Evolutionary conservation across 2,888 invertebrate genomes (phyloP), one percentile per base, ranked within the genome.

Genomic region (Hyles lineata): DNA sequence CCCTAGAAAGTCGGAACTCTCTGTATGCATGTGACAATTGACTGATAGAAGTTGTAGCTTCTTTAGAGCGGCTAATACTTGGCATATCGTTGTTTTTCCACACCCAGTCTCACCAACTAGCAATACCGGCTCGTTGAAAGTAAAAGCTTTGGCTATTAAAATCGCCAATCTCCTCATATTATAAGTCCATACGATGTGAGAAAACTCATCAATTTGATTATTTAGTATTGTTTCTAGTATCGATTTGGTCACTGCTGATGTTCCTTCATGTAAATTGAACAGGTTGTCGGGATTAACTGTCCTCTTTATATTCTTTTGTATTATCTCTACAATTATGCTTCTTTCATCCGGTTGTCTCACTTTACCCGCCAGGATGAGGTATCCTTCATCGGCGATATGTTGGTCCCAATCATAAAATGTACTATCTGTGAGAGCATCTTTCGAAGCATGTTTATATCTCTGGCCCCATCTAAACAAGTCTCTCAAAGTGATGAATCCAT

Each of bases 21-120:
- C 99, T 0, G 99, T 99, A 85, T 99, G 98, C 97, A 99, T 98
- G 85, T 99, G 99, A 91, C 99, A 99, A 91, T 99, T 99, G 1
- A 99, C 96, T 59, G 98, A 96, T 72, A 97, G 95, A 59, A 99
- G 93, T 72, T 96, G 91, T 72, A 96, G 96, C 1, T 94, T 89
- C 75, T 95, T 96, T 72, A 97, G 94, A 43, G 96, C 95, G 7
- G 99, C 97, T 71, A 98, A 95, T 23, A 99, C 94, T 93, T 99
- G 98, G 82, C 99, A 99, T 6, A 99, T 96, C 0, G 99, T 99
- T 0, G 99, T 99, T 95, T 99, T 99, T 0, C 99, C 99, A 86
- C 99, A 98, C 0, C 99, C 99, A 1, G 99, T 99, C 86, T 99
- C 99, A 15, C 99, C 99, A 0, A 99, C 98, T 61, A 99, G 92